Base-by-base conservation (phyloP, 1,140 invertebrate species). In the Hesperophylax magnus region DNA sequence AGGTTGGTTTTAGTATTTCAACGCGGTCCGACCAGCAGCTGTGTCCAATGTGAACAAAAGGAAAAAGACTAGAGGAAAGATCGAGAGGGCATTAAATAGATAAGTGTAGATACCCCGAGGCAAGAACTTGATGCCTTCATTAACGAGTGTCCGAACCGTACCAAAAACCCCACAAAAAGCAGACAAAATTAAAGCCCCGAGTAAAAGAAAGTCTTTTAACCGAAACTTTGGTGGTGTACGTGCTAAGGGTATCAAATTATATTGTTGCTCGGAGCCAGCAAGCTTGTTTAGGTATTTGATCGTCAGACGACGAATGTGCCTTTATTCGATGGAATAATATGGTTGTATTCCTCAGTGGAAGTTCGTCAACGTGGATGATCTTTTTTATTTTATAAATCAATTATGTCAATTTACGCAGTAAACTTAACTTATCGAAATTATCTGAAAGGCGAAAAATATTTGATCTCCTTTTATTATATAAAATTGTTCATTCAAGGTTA, bases 61-160 rank as follows among this genome's bases (percentile, higher is more conserved):
- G 22, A 34, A 47, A 47, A 47, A 47, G 39, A 47, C 63, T 27
- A 75, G 56, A 75, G 24, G 24, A 75, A 24, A 56, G 47, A 67
- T 67, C 31, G 72, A 75, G 63, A 58, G 47, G 47, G 72, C 72
- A 75, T 75, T 75, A 75, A 75, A 75, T 75, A 75, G 77, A 78
- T 78, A 78, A 63, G 77, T 78, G 63, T 69, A 54, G 63, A 22
- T 75, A 20, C 72, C 22, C 20, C 39, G 63, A 17, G 47, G 61
- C 34, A 69, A 78, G 61, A 78, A 78, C 18, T 78, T 78, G 77
- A 78, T 78, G 77, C 77, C 77, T 78, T 78, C 77, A 78, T 78
- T 78, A 78, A 54, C 24, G 53, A 60, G 31, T 7, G 69, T 22
- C 69, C 27, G 6, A 15, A 54, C 17, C 5, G 18, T 17, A 9